These are phyloP conservation scores for Oscheius sp. DNA, from an alignment of 2,888 invertebrate genomes.

Conservation along the genomic window DNA sequence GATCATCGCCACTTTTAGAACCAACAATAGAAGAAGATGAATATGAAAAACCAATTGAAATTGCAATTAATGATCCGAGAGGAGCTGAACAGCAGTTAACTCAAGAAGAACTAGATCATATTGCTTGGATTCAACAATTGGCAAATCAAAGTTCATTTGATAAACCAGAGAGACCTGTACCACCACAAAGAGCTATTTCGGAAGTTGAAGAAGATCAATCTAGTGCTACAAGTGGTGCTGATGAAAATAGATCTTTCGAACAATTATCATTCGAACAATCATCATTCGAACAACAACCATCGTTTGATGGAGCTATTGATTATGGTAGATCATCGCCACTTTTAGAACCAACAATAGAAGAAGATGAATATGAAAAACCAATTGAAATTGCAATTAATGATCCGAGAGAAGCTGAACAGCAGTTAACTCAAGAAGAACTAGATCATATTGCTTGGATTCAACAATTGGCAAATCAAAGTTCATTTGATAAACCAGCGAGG, in stretches of 20 bases:
- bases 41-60: no score
- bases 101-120: constrained; percentile 49
- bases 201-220: neutral
- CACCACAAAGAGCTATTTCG: neutral
- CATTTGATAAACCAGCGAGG: constrained; percentile 33
- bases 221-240: neutral
- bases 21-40: constrained; percentile 8
- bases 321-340: constrained; percentile 18
- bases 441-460: constrained; percentile 48
- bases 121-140: constrained; percentile 39
- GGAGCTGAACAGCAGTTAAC: neutral
- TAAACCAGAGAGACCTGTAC: neutral
- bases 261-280: neutral
- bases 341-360: constrained; percentile 3
- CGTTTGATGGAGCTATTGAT: neutral
- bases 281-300: neutral
- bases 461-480: constrained; percentile 38
- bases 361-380: neutral
- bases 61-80: no score
- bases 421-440: constrained; percentile 40
- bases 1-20: constrained; percentile 16
- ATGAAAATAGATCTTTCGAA: neutral
- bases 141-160: constrained; percentile 46
- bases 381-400: neutral
- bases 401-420: neutral